Conservation (phyloP, 2,113 vertebrate genomes). For the Pterocles orientalis region DNA sequence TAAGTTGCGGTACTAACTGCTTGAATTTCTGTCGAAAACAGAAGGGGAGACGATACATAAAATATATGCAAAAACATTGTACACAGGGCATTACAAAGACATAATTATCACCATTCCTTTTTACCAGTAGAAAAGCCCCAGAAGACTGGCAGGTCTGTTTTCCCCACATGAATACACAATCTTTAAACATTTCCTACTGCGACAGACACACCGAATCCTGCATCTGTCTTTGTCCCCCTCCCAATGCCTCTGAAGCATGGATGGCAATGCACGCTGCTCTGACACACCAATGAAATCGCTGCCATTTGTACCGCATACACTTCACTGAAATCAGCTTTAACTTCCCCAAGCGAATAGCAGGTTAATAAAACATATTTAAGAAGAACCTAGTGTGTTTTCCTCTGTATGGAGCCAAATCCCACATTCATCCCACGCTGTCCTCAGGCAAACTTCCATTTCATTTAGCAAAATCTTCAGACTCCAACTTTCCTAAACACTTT, state of each 20-base stretch:
- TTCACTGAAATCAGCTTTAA: neutral
- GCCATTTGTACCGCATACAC: neutral
- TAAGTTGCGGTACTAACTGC: neutral
- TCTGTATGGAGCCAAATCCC: neutral
- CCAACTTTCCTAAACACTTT: neutral
- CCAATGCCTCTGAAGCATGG: accelerated
- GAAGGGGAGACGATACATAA: neutral
- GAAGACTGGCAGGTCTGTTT: neutral
- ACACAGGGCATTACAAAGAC: accelerated
- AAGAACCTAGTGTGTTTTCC: neutral
- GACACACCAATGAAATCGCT: neutral
- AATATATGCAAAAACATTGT: neutral
- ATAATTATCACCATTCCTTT: neutral
- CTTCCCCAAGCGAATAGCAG: neutral
- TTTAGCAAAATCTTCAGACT: neutral
- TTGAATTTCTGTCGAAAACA: neutral
- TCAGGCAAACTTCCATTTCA: neutral
- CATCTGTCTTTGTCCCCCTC: neutral
- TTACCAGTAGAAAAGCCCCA: neutral
- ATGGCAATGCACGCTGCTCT: accelerated
- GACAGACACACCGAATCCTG: neutral
- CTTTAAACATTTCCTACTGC: neutral
- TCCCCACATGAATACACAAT: neutral
- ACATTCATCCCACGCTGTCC: constrained; percentile 11
- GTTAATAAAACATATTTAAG: constrained; percentile 40